Evolutionary conservation across 2,113 vertebrate genomes (phyloP).

Genomic region (Hemichromis elongatus): DNA sequence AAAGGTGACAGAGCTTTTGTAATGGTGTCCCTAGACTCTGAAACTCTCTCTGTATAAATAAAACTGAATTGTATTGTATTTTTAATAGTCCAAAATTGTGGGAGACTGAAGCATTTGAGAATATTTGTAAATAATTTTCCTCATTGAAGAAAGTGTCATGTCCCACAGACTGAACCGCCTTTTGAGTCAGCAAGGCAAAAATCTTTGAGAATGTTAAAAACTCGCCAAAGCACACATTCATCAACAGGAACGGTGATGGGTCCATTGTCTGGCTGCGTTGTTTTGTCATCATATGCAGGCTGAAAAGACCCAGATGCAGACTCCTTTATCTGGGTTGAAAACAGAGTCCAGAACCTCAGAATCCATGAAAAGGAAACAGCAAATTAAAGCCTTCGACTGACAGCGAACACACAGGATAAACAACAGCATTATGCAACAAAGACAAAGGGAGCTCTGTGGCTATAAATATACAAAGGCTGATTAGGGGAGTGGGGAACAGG

Average conservation of each 20-base stretch:
- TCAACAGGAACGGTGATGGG: not conserved
- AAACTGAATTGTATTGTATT: no score
- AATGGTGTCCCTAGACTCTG: no score
- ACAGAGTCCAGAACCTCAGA: not conserved
- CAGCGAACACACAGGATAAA: not conserved
- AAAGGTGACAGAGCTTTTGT: no score
- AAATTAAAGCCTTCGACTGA: not conserved
- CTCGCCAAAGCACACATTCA: not conserved
- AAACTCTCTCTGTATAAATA: no score
- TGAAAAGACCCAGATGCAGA: not conserved
- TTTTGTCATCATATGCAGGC: not conserved
- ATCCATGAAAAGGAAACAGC: not conserved
- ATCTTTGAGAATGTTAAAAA: not conserved
- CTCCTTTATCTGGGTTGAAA: not conserved
- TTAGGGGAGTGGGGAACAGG: not conserved
- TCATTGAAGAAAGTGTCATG: not conserved
- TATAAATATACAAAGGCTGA: not conserved
- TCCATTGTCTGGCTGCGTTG: not conserved
- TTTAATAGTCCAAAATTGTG: not conserved
- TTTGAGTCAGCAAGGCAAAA: not conserved
- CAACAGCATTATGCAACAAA: not conserved
- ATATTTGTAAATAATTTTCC: not conserved
- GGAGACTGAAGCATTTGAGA: not conserved
- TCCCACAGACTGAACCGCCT: not conserved
- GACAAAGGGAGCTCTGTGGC: not conserved